Base-by-base conservation (phyloP, 2,113 vertebrate genomes). In the Sprattus sprattus region DNA sequence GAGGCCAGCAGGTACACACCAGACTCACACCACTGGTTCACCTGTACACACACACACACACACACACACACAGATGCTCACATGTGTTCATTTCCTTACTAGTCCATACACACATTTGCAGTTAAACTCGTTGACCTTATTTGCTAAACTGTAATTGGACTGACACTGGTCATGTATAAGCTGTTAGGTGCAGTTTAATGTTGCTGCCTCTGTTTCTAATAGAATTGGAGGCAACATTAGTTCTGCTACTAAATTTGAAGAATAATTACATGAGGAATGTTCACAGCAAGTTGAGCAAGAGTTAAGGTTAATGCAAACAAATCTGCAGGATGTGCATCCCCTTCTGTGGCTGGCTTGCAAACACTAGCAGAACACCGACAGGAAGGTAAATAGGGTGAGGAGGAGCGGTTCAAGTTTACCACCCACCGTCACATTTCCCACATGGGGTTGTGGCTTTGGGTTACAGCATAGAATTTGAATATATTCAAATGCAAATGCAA, bases 1-100 rank as follows among this genome's bases (percentile, higher is more conserved):
- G 97, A 99, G 84, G 98, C 98, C 89, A 99, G 93, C 90, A 99
- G 96, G 91, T 98, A 99, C 91, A 99, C 96, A 81, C 98, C 97
- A 44, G 95, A 94, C 92, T 99, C 97, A 57, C 97, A 99, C 98
- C 98, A 99, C 39, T 96, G 95, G 92, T 94, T 97, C 45, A 97
- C 96, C 98, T 99, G 93, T 6, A 87, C 0, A 84, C 78, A 86
- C 46, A 84, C 6, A 84, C 9, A 87, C 25, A 86, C 7, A 67
- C 57, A 85, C 81, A 82, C 7, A 52, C n/a, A 45, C 45, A 75
- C 6, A 84, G 54, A 71, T 45, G 9, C 20, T 32, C 16, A 44
- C 47, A 52, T 50, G 25, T 39, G 45, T 47, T 20, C 3, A 57
- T 75, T 32, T 75, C 64, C 71, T 39, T 28, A 78, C 71, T 44